Evolutionary conservation across 2,797 vertebrate species (phyloP).

Genomic region (Threskiornis aethiopicus): DNA sequence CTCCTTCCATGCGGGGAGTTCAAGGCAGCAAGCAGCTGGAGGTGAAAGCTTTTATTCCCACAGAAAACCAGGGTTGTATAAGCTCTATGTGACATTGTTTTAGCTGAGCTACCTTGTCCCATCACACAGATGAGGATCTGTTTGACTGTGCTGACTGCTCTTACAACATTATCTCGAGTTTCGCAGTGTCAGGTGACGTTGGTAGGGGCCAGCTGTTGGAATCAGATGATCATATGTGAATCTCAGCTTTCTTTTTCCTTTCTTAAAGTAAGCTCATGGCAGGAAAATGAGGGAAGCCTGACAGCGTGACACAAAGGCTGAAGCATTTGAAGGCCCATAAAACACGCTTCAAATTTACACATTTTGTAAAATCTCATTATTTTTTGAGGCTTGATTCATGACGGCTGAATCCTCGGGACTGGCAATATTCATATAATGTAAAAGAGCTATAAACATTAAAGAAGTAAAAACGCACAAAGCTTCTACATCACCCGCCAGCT

Average conservation of each 20-base stretch:
- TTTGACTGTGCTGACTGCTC: not conserved
- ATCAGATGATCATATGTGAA: not conserved
- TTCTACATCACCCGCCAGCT: constrained; percentile 26
- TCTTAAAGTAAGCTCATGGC: not conserved
- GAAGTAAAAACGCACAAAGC: constrained; percentile 30
- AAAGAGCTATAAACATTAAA: constrained; percentile 56
- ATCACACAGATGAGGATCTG: not conserved
- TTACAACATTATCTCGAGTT: not conserved
- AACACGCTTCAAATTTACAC: not conserved
- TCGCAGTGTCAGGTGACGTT: not conserved
- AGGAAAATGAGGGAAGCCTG: not conserved
- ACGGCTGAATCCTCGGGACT: not conserved
- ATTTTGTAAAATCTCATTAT: constrained; percentile 26
- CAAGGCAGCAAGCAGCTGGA: not conserved
- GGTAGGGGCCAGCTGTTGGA: not conserved
- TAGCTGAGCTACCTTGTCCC: not conserved
- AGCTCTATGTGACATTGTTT: not conserved
- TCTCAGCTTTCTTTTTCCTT: not conserved
- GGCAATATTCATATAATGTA: constrained; percentile 12
- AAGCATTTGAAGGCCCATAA: constrained; percentile 4
- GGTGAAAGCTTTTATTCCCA: not conserved
- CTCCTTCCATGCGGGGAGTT: not conserved
- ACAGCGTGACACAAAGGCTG: not conserved
- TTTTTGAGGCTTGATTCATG: constrained; percentile 28
- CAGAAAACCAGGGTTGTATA: not conserved